Base-by-base conservation (phyloP, 2,888 invertebrate genomes). In the Conistra vaccinii region DNA sequence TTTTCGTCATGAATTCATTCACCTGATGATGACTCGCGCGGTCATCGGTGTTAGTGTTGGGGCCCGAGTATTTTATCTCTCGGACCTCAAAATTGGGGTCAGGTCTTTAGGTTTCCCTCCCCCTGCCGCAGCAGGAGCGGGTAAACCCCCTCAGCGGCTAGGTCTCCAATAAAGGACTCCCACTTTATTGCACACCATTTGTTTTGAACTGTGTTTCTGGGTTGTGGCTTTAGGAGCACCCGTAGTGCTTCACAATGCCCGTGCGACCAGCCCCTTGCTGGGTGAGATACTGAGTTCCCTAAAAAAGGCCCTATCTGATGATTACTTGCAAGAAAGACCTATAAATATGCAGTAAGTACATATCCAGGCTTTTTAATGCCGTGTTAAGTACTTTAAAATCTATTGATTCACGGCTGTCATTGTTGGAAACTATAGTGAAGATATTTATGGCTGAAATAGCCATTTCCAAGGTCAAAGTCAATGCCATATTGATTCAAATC, bases 401-500 rank as follows among this genome's bases (percentile, higher is more conserved):
- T 5, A 20, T 45, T 45, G 17, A 45, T 45, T 42, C 42, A 42
- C 7, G 23, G 9, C 51, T 23, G 23, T 9, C 3, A 51, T 51
- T 23, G 9, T 23, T 23, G 48, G 3, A 48, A 48, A 7, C 48
- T 48, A 48, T 48, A 7, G 48, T 48, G 23, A n/a, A 61, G 12
- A 35, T 35, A 35, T 35, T 35, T 23, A 35, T 23, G 35, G 12
- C 29, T 57, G 20, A 57, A 29, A 26, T 29, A 45, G 6, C 20
- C 26, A 62, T 17, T 62, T 23, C 14, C n/a, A 45, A 23, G 20
- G 3, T 39, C 65, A 45, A 23, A 23, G 7, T 39, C 66, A 62
- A 74, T 68, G 67, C n/a, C 57, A 53, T 10, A 74, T 78, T 53
- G 45, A 58, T 78, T 74, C 9, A 63, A 68, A 53, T 53, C 35